Percentiles rank a stretch among this genome's conserved stretches.
phyloP scores from a whole-genome alignment of 2,888 invertebrate species.

The Ormyrus nitidulus region DNA sequence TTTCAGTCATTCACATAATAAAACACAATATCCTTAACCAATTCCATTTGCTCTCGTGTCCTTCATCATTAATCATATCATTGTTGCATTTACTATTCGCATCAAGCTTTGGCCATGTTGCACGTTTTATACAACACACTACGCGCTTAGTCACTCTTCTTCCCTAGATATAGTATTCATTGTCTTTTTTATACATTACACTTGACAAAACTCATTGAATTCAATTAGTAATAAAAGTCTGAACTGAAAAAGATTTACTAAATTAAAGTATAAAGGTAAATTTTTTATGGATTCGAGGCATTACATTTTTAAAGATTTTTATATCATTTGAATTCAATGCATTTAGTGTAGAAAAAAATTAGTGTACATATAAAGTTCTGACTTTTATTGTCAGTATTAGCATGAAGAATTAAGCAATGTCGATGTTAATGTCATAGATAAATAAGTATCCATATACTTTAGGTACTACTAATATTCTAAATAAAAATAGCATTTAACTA shows the following conservation, averaged over 20 bases:
- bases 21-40: slow-evolving; percentile 30
- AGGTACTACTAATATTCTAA: no score
- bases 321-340: no score
- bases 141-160: slow-evolving; percentile 50
- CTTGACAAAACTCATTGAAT: no score
- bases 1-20: slow-evolving; percentile 11
- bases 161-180: slow-evolving; percentile 6
- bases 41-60: slow-evolving; percentile 35
- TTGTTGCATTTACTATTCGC: slow-evolving; percentile 42
- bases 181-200: slow-evolving; percentile 10
- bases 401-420: slow-evolving; percentile 13
- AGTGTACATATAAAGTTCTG: slow-evolving; percentile 2
- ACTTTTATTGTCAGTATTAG: not conserved
- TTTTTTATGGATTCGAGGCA: no score
- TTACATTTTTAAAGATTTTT: no score
- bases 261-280: not conserved
- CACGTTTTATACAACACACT: slow-evolving; percentile 64
- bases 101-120: slow-evolving; percentile 73
- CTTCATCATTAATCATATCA: slow-evolving; percentile 48
- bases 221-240: no score
- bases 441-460: no score
- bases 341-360: no score
- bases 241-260: not conserved
- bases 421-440: slow-evolving; percentile 11
- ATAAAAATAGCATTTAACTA: not conserved